These are phyloP conservation scores for Nemopilema nomurai DNA, from an alignment of 30 jellyfish, hydroid and myxozoan genomes.

Conservation along the genomic window DNA sequence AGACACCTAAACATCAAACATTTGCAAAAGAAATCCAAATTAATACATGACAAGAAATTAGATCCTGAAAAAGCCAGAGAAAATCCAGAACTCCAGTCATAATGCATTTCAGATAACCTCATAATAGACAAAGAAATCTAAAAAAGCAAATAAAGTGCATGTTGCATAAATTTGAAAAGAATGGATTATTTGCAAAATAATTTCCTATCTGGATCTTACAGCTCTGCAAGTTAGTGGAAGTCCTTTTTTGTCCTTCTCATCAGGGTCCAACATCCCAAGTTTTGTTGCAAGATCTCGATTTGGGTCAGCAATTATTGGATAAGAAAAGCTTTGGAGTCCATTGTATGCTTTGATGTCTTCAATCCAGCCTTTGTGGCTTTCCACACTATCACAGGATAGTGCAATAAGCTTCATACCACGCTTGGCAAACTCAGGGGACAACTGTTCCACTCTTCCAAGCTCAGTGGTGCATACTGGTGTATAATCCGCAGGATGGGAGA, in stretches of 20 bases:
- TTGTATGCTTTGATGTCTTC: slow-evolving; percentile 90
- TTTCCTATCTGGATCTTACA: slow-evolving; percentile 37
- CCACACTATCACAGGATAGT: slow-evolving; percentile 94
- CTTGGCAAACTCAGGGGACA: slow-evolving; percentile 79
- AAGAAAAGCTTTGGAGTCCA: slow-evolving; percentile 49
- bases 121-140: no score
- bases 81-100: no score
- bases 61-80: no score
- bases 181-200: no score
- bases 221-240: slow-evolving; percentile 93
- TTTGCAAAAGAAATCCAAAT: no score
- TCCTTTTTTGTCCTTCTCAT: slow-evolving; percentile 90
- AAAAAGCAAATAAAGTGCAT: no score
- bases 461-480: slow-evolving; percentile 99
- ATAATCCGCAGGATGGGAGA: slow-evolving; percentile 99
- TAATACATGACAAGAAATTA: no score
- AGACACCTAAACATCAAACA: background rate
- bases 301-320: slow-evolving; percentile 98
- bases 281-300: slow-evolving; percentile 74
- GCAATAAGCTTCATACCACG: slow-evolving; percentile 94
- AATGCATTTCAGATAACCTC: no score
- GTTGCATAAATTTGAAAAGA: no score
- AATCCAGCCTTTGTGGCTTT: slow-evolving; percentile 92
- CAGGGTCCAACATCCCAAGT: slow-evolving; percentile 97
- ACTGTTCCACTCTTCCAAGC: slow-evolving; percentile 81